Evolutionary conservation across 2,797 vertebrate genomes (phyloP).

Genomic region (Sebastes matsubarae): DNA sequence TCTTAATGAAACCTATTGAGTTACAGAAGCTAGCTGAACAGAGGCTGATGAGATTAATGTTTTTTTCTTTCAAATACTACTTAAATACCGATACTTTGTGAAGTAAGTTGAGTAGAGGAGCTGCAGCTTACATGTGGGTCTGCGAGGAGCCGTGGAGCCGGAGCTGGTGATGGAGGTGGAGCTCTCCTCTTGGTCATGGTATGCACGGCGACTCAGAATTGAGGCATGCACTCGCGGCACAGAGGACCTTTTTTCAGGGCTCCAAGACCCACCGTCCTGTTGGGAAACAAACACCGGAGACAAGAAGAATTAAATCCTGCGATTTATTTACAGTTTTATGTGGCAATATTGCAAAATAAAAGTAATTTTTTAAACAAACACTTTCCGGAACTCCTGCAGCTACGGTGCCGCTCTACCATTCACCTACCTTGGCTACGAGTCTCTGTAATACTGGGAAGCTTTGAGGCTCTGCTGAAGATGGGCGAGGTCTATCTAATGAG

Average conservation of each 20-base stretch:
- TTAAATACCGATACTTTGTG: neutral
- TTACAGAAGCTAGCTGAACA: neutral
- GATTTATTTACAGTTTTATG: neutral
- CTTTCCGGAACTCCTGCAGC: slow-evolving; percentile 11
- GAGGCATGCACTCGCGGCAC: slow-evolving; percentile 88
- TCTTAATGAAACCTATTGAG: neutral
- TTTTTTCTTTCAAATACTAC: neutral
- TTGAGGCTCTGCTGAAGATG: slow-evolving; percentile 81
- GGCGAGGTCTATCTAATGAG: slow-evolving; percentile 77
- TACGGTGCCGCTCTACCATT: neutral
- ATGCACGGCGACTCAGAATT: slow-evolving; percentile 88
- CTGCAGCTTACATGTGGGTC: slow-evolving; percentile 90
- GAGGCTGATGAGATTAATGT: neutral
- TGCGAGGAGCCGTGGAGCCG: slow-evolving; percentile 86
- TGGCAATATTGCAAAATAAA: neutral
- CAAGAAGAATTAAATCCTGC: neutral
- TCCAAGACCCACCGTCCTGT: slow-evolving; percentile 92
- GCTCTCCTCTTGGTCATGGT: slow-evolving; percentile 91
- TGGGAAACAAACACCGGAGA: slow-evolving; percentile 35
- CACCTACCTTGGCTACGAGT: slow-evolving; percentile 73
- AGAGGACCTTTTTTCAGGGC: slow-evolving; percentile 93
- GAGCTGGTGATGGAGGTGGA: slow-evolving; percentile 90
- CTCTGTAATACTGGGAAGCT: slow-evolving; percentile 66
- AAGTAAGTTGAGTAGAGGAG: neutral
- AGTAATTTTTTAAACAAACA: neutral